Evolutionary conservation across 2,797 vertebrate species (phyloP).

Genomic region (Leptodactylus fallax): DNA sequence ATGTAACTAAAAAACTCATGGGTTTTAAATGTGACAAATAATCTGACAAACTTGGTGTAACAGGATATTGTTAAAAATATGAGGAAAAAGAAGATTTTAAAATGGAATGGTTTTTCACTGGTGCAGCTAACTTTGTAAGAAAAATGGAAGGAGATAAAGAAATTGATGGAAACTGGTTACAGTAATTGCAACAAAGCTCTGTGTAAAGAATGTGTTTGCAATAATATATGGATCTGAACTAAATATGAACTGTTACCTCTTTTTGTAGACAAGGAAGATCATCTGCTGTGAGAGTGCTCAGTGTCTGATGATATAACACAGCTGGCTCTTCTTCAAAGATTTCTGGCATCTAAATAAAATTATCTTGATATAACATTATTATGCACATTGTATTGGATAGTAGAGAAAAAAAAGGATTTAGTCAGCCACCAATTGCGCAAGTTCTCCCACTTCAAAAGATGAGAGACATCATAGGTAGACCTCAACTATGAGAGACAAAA

Average conservation of each 20-base stretch:
- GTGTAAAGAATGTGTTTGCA: not conserved
- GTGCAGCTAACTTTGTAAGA: not conserved
- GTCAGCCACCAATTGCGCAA: too few relatives aligned
- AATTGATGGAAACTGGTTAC: not conserved
- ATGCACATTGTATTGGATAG: constrained; percentile 2
- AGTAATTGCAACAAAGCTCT: not conserved
- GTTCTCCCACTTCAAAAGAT: too few relatives aligned
- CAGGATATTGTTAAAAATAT: not conserved
- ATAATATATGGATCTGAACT: not conserved
- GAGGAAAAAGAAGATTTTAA: too few relatives aligned
- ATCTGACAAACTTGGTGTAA: not conserved
- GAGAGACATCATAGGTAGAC: too few relatives aligned
- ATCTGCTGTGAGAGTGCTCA: constrained; percentile 39
- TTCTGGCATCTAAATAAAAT: constrained; percentile 15
- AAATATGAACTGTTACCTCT: constrained; percentile 43
- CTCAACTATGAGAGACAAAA: too few relatives aligned
- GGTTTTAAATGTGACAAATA: not conserved
- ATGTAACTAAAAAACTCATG: too few relatives aligned
- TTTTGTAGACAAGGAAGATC: constrained; percentile 48
- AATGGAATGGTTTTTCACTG: not conserved
- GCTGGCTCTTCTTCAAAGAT: constrained; percentile 46
- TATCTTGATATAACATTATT: not conserved
- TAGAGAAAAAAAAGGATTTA: too few relatives aligned
- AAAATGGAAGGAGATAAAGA: not conserved
- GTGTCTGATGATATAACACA: constrained; percentile 17